Conservation (phyloP, 2,797 vertebrate genomes). For the Synanceia verrucosa region DNA sequence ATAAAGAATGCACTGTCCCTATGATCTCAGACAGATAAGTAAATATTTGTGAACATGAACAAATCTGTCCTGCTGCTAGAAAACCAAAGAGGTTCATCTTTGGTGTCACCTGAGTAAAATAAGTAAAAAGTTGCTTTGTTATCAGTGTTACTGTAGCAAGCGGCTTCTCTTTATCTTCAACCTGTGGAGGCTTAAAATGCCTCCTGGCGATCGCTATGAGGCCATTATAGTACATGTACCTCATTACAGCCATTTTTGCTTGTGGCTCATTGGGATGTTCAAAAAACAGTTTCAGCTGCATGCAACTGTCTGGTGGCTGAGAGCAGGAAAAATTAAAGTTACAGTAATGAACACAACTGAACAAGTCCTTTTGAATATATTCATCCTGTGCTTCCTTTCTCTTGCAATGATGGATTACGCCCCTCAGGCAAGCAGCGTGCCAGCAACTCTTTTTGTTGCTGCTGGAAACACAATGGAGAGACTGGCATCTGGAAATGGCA, state of each 20-base stretch:
- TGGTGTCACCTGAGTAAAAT: conserved; percentile 19
- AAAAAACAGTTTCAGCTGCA: conserved; percentile 9
- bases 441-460: conserved; percentile 66
- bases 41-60: conserved; percentile 52
- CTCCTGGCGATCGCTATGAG: neutral
- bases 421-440: conserved; percentile 62
- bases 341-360: conserved; percentile 63
- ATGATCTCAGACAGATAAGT: conserved; percentile 46
- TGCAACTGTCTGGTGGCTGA: conserved; percentile 30
- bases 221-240: neutral
- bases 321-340: conserved; percentile 51
- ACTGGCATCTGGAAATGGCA: conserved; percentile 70
- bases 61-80: conserved; percentile 38
- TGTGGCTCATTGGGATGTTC: conserved; percentile 5
- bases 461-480: conserved; percentile 66
- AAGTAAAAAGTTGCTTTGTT: conserved; percentile 19
- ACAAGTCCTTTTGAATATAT: conserved; percentile 64
- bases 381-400: conserved; percentile 63
- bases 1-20: conserved; percentile 24
- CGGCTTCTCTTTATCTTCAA: conserved; percentile 20
- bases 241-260: conserved; percentile 16
- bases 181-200: conserved; percentile 7
- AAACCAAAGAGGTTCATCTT: conserved; percentile 37
- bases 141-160: neutral
- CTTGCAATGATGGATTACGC: conserved; percentile 70